These are phyloP conservation scores for Polylopha cassiicola DNA, from an alignment of 2,888 invertebrate species.

Conservation along the genomic window DNA sequence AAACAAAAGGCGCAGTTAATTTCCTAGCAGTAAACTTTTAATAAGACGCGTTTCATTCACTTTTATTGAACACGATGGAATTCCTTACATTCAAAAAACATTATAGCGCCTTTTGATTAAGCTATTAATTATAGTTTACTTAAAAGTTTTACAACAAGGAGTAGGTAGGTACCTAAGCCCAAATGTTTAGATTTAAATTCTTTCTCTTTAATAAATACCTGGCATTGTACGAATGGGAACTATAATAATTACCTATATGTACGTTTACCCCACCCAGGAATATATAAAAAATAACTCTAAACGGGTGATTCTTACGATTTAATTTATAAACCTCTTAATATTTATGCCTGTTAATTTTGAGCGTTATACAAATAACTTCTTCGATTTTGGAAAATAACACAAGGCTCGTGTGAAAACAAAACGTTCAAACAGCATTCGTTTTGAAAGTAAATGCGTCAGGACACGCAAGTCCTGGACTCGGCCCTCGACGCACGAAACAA, in stretches of 20 bases:
- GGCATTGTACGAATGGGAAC: no score
- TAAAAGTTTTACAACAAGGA: constrained; percentile 10
- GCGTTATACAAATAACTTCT: no score
- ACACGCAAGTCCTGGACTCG: constrained; percentile 37
- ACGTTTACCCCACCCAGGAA: no score
- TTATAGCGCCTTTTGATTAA: constrained; percentile 35
- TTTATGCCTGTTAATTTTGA: no score
- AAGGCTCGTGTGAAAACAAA: constrained; percentile 30
- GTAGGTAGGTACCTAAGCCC: no score
- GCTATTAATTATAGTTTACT: constrained; percentile 11
- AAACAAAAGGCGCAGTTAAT: constrained; percentile 38
- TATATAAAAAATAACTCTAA: no score
- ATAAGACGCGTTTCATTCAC: constrained; percentile 56
- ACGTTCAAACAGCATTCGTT: constrained; percentile 35
- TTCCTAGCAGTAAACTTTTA: constrained; percentile 55
- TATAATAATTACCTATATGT: no score
- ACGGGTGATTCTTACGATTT: no score
- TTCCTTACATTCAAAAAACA: constrained; percentile 50
- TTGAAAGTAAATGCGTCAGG: constrained; percentile 40
- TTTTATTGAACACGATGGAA: constrained; percentile 50
- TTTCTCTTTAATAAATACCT: no score
- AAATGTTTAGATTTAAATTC: no score
- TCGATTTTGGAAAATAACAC: constrained; percentile 1
- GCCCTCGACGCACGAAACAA: constrained; percentile 24
- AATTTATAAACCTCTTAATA: no score